Evolutionary conservation across 1,140 invertebrate genomes (phyloP).

Genomic region (Drosophila sulfurigaster): DNA sequence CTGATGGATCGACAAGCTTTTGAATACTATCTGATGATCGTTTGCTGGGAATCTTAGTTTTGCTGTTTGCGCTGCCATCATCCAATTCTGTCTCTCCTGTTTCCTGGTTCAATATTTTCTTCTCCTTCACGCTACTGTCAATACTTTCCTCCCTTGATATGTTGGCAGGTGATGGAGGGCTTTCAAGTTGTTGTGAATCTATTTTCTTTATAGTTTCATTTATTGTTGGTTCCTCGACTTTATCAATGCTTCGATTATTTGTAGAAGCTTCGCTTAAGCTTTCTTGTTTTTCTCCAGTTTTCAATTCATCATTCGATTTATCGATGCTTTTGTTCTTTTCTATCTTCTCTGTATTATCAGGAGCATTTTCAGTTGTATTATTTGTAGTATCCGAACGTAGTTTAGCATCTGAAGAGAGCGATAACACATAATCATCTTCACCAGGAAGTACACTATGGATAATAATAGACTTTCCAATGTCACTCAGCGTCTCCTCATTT

Average conservation of each 20-base stretch:
- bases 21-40: neutral
- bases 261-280: neutral
- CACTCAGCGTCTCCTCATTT: neutral
- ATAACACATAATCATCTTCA: constrained; percentile 33
- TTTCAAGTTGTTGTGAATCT: neutral
- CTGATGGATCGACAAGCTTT: neutral
- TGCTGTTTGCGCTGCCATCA: neutral
- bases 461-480: constrained; percentile 31
- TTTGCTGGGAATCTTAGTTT: neutral
- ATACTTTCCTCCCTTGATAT: neutral
- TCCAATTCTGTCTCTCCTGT: neutral
- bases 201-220: neutral
- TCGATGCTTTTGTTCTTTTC: neutral
- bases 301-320: neutral
- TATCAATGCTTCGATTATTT: neutral
- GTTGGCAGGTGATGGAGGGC: neutral
- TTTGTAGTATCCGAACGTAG: neutral
- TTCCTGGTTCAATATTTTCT: neutral
- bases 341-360: neutral
- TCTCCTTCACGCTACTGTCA: neutral
- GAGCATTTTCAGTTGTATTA: neutral
- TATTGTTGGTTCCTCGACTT: neutral
- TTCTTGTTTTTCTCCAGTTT: neutral
- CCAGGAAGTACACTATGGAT: constrained; percentile 42
- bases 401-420: neutral